phyloP scores from a whole-genome alignment of 2,888 invertebrate genomes.

The Rhamphomyia laevipes region DNA sequence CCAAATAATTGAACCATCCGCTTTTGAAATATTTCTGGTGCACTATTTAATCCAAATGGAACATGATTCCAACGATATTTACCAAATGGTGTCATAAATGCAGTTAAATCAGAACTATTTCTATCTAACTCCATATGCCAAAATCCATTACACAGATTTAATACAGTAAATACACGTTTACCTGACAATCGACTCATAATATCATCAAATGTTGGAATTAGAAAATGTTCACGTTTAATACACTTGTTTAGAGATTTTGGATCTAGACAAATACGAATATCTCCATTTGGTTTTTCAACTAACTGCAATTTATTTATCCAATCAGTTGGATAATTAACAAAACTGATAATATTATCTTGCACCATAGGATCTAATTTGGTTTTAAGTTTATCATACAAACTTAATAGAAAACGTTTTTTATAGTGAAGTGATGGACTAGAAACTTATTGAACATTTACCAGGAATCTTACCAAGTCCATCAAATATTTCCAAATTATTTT shows the following conservation, averaged over 20 bases:
- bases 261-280: slow-evolving; percentile 8
- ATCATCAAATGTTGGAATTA: slow-evolving; percentile 16
- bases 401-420: slow-evolving; percentile 2
- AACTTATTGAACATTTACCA: background rate
- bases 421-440: background rate
- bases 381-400: slow-evolving; percentile 4
- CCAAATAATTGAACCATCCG: slow-evolving; percentile 19
- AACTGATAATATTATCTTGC: slow-evolving; percentile 4
- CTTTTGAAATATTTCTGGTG: slow-evolving; percentile 25
- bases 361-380: slow-evolving; percentile 5
- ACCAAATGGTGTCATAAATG: no score
- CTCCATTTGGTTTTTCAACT: slow-evolving; percentile 2
- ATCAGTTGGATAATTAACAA: slow-evolving; percentile 11
- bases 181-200: slow-evolving; percentile 5
- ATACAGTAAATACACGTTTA: slow-evolving; percentile 10
- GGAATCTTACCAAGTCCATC: background rate
- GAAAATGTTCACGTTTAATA: slow-evolving; percentile 11
- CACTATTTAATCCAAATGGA: slow-evolving; percentile 23
- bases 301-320: slow-evolving; percentile 11
- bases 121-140: slow-evolving; percentile 12
- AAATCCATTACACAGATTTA: no score
- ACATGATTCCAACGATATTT: slow-evolving; percentile 22
- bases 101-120: slow-evolving; percentile 9
- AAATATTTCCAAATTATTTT: no score
- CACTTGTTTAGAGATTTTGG: slow-evolving; percentile 9